These are phyloP conservation scores for Allolobophora icterica DNA, from an alignment of 2,888 invertebrate species.

Conservation along the genomic window DNA sequence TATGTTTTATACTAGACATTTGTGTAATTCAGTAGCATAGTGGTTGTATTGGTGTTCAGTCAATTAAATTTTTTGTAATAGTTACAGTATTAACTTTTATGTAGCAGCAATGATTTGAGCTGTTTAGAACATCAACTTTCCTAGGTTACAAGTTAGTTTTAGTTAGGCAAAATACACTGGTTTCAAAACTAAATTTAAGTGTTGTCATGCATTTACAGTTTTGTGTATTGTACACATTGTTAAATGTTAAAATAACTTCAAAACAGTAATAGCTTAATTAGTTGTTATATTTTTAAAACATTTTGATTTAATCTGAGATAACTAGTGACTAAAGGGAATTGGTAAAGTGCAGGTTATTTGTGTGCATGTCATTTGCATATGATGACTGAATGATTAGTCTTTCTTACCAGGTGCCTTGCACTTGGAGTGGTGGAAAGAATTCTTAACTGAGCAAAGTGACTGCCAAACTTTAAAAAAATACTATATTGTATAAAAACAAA, in stretches of 20 bases:
- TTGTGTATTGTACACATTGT: too few relatives aligned
- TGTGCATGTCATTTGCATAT: background rate
- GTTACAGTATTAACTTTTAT: too few relatives aligned
- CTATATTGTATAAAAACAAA: background rate
- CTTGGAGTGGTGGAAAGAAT: constrained; percentile 1
- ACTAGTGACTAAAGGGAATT: background rate
- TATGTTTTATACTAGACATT: background rate
- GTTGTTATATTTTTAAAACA: background rate
- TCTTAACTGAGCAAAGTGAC: background rate
- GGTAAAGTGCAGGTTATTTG: background rate
- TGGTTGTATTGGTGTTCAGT: background rate
- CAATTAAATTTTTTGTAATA: too few relatives aligned
- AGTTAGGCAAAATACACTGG: too few relatives aligned
- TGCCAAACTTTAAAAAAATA: background rate
- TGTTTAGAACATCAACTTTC: too few relatives aligned
- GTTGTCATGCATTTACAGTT: too few relatives aligned
- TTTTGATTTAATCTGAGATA: background rate
- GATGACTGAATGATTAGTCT: background rate
- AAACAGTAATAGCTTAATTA: background rate
- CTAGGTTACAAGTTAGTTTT: too few relatives aligned
- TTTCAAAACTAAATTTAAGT: too few relatives aligned
- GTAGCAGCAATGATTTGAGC: too few relatives aligned
- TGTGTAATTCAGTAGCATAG: background rate
- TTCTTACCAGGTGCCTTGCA: background rate
- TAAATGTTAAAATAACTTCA: background rate